A percentile compares a stretch with the other conserved stretches of the same genome.
Conservation (phyloP, 2,797 vertebrate species). For the Premnoplex brunnescens region DNA sequence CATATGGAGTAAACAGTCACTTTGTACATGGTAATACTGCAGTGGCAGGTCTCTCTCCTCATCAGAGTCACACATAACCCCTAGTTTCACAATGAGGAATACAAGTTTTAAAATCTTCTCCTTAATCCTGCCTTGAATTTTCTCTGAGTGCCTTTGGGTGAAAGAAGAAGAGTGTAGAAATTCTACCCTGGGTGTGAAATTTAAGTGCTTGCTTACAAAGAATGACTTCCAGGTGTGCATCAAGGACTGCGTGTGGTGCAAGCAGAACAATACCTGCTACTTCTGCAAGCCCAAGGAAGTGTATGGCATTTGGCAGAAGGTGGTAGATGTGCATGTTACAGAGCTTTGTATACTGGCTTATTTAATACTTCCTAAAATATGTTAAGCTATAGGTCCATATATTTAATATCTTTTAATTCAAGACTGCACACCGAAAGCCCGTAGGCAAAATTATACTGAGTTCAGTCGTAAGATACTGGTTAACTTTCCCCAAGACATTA, state of each 20-base stretch:
- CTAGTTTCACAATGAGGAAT: background rate
- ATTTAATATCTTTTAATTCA: slow-evolving; percentile 7
- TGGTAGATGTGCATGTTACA: background rate
- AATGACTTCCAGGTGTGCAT: background rate
- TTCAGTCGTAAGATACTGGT: background rate
- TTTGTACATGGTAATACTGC: background rate
- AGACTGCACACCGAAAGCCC: background rate
- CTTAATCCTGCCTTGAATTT: background rate
- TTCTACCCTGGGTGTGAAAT: background rate
- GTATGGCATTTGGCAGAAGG: background rate
- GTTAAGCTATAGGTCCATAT: background rate
- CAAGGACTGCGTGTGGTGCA: background rate
- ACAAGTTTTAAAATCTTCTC: background rate
- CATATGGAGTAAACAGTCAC: background rate
- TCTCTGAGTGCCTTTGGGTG: background rate
- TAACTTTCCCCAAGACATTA: background rate
- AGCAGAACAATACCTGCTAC: background rate
- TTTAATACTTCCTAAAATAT: background rate
- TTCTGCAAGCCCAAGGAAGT: background rate
- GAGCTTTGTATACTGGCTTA: background rate
- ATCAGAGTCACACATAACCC: background rate
- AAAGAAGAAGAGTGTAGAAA: background rate
- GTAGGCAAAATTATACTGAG: background rate
- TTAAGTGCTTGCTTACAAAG: background rate
- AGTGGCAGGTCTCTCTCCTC: background rate